Evolutionary conservation across 2,888 invertebrate genomes (phyloP), one percentile per base, ranked within the genome.

Genomic region (Monopis laevigella): DNA sequence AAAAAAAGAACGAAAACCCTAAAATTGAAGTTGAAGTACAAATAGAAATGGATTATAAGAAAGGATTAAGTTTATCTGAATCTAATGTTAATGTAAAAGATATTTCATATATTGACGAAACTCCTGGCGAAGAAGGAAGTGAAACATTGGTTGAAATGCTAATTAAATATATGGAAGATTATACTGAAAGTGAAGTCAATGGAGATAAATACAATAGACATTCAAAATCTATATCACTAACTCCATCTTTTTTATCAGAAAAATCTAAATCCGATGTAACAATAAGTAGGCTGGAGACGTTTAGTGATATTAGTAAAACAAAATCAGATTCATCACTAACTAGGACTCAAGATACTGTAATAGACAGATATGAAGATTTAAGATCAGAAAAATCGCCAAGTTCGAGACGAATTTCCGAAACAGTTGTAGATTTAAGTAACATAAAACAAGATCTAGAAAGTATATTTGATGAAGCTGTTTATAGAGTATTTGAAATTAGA

Each of bases 261-360:
- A 80, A 75, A 46, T 78, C 78, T 0, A 80, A 80, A 51, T 80
- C 80, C 0, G 80, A 80, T 46, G 58, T 74, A 13, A 80, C 80
- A 5, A 68, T 80, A n/a, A 74, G 71, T 42, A 72, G 64, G 51
- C 48, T 78, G 18, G 80, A 74, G 48, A 78, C 74, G 0, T 67
- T 64, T 18, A 77, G 75, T 43, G 80, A 80, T 45, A 66, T 80
- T 11, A 78, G 75, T 43, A 80, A 75, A 48, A 80, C 80, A 0
- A 80, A 80, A 61, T 80, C 80, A 0, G 80, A 80, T 48, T 75
- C 77, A 0, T 80, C 80, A 0, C 46, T 80, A 13, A 78, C 77
- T 0, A 74, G 75, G 12, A 80, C 80, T 1, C 72, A 68, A 54
- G 80, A 80, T 10, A 80, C 80, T 0, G 75, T 80, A 0, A 68